Evolutionary conservation across 2,888 invertebrate genomes (phyloP), one percentile per base, ranked within the genome.

Genomic region (Macroteleia sp.): DNA sequence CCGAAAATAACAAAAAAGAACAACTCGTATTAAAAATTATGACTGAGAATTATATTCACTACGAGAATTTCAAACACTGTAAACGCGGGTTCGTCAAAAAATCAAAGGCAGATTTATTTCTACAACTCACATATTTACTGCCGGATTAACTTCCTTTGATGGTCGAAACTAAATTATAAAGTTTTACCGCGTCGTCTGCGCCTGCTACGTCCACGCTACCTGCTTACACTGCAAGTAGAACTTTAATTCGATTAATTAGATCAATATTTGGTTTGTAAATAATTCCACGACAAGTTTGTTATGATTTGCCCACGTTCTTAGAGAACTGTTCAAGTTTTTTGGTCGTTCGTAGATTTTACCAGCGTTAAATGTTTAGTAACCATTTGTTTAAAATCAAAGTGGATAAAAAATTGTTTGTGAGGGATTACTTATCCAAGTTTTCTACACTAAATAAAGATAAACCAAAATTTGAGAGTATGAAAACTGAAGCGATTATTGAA

Each of bases 261-360:
- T 59, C 57, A 66, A 66, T 74, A 74, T 74, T 74, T 67, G 54
- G 44, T 17, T 59, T 74, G 74, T 67, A 66, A 74, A 74, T 74
- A 74, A 61, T 59, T 20, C 36, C 39, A 41, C 44, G 54, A 39
- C 46, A 41, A 71, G 62, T 56, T 32, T 71, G 32, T 64, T 56
- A 36, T 56, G 54, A 54, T 39, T 52, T 39, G 48, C 48, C 14
- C 54, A 25, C 10, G 48, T 36, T 52, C 36, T 52, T 59, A n/a
- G 19, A n/a, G 3, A 20, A 39, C 19, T 62, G 32, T 30, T 50
- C 25, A 9, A 6, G 16, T 19, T 66, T 54, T 66, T 56, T 20
- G 3, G 39, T 44, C 6, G 16, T 0, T 9, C 9, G 25, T 56
- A 28, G 39, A 12, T 41, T 59, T 14, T 14, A 16, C 44, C 17